phyloP scores from a whole-genome alignment of 2,113 vertebrate species.

The Prunella fulvescens region DNA sequence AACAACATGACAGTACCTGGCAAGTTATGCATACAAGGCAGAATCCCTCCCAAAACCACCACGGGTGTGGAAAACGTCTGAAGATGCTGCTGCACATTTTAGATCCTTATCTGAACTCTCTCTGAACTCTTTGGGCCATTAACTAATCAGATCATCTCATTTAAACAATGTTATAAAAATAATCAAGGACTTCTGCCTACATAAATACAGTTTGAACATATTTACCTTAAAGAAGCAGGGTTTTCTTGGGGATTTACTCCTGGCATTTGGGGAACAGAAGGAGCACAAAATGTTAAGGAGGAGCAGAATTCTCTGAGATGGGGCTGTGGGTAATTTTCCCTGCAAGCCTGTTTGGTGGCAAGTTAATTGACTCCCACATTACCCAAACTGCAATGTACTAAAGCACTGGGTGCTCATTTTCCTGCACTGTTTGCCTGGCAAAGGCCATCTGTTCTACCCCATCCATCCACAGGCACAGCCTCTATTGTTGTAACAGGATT shows the following conservation, averaged over 20 bases:
- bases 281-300: slow-evolving; percentile 19
- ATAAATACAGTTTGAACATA: neutral
- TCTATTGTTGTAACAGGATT: slow-evolving; percentile 44
- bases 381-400: neutral
- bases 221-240: neutral
- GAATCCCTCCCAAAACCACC: neutral
- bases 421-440: slow-evolving; percentile 41
- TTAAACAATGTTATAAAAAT: slow-evolving; percentile 39
- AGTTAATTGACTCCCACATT: slow-evolving; percentile 60
- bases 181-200: neutral
- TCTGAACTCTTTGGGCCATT: neutral
- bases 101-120: neutral
- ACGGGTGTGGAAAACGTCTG: neutral
- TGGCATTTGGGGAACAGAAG: neutral
- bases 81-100: neutral
- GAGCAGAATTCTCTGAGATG: slow-evolving; percentile 1
- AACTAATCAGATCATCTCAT: neutral
- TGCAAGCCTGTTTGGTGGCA: slow-evolving; percentile 34
- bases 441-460: slow-evolving; percentile 61
- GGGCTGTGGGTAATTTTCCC: slow-evolving; percentile 38
- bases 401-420: slow-evolving; percentile 58
- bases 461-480: slow-evolving; percentile 25
- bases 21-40: neutral
- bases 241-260: slow-evolving; percentile 5
- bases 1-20: neutral